Conservation (phyloP, 2,797 vertebrate genomes). For the Xiphorhynchus erythropygius region DNA sequence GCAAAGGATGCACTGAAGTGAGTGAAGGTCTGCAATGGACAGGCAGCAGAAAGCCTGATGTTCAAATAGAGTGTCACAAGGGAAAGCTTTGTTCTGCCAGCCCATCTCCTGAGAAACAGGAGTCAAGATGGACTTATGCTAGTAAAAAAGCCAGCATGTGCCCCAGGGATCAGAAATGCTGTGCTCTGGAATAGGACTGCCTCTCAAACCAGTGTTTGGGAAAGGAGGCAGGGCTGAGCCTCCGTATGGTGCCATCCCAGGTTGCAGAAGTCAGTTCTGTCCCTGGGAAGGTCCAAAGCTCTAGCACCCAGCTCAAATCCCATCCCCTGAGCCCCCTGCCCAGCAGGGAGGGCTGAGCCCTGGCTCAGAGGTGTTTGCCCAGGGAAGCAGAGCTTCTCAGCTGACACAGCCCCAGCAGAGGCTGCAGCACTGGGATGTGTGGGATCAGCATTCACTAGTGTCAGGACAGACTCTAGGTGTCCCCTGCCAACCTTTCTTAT, state of each 20-base stretch:
- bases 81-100: conserved; percentile 35
- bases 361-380: not conserved
- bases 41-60: not conserved
- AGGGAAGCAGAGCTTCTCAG: conserved; percentile 19
- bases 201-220: conserved; percentile 12
- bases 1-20: not conserved
- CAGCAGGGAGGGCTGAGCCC: conserved; percentile 30
- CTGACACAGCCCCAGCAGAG: not conserved
- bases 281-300: conserved; percentile 24
- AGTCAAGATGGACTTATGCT: conserved; percentile 6
- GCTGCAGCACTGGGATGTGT: conserved; percentile 19
- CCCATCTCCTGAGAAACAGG: conserved; percentile 52
- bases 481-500: conserved; percentile 74
- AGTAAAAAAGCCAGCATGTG: conserved; percentile 37
- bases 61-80: not conserved
- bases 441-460: not conserved
- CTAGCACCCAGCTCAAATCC: conserved; percentile 37
- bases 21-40: not conserved
- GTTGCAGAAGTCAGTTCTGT: conserved; percentile 33
- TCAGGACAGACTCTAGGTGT: conserved; percentile 51
- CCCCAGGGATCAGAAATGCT: conserved; percentile 22
- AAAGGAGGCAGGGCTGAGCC: conserved; percentile 1
- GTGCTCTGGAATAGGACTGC: conserved; percentile 49
- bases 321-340: conserved; percentile 38
- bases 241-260: not conserved